Evolutionary conservation across 2,797 vertebrate species (phyloP), one percentile per base, ranked within the genome.

Genomic region (Ibycter americanus): DNA sequence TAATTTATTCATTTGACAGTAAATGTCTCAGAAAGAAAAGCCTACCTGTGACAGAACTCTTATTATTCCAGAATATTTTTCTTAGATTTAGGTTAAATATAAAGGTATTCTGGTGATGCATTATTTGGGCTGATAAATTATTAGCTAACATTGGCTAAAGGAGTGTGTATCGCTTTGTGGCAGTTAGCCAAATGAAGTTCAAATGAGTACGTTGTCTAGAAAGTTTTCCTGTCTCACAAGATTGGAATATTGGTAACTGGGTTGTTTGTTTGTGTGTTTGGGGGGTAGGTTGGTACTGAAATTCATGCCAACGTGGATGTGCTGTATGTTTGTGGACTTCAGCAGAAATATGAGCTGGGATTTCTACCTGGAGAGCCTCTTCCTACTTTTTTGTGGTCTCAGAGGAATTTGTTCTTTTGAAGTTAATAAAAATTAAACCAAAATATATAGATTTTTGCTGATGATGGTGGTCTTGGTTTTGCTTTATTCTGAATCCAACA

Each of bases 401-500:
- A 20, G 34, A 85, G 49, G 74, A 91, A 42, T 87, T 87, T 62
- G 9, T 80, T 91, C 67, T 56, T 89, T 71, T 34, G 63, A 94
- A 88, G 82, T 70, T 87, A 85, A 66, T 92, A 80, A 85, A 92
- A 95, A 76, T 34, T 46, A 73, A 82, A 73, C 55, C 16, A 83
- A 89, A 90, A 89, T 77, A 47, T n/a, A 44, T 26, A 49, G 40
- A 6, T 36, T 36, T 90, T 86, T 94, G 72, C 92, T 97, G 88
- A 95, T 6, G 1, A 12, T 51, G 26, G 38, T 85, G 71, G 15
- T 95, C 59, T 59, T 44, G 52, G 20, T 29, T 89, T 93, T 88
- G 29, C 72, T 83, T 82, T 68, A 47, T 62, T 96, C 65, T 80
- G 74, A 80, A 70, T 92, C 78, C 92, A 92, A 89, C 79, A 87